Conservation (phyloP, 2,888 invertebrate genomes). For the Drepana falcataria region DNA sequence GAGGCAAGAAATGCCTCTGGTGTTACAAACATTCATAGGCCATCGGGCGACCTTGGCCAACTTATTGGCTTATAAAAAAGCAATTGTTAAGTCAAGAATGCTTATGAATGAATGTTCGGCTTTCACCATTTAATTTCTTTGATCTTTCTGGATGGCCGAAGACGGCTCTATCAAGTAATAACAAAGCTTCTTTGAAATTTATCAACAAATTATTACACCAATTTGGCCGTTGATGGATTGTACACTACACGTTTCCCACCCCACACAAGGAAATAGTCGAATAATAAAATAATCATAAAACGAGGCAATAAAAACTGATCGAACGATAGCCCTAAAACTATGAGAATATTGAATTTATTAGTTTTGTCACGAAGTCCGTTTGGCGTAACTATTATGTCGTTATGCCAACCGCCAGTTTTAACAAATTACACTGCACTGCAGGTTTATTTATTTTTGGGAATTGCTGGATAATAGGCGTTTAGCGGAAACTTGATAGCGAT, state of each 20-base stretch:
- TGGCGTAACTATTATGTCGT: slow-evolving; percentile 14
- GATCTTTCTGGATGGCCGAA: no score
- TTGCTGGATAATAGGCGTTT: background rate
- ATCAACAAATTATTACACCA: background rate
- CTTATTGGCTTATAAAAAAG: no score
- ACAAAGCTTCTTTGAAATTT: no score
- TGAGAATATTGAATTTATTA: slow-evolving; percentile 24
- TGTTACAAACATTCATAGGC: no score
- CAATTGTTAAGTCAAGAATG: no score
- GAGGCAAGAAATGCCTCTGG: no score
- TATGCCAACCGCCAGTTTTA: slow-evolving; percentile 11
- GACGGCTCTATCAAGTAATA: no score
- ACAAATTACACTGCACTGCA: slow-evolving; percentile 32
- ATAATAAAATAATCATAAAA: slow-evolving; percentile 19
- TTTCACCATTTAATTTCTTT: no score
- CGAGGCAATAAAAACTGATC: slow-evolving; percentile 13
- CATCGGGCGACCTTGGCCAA: no score
- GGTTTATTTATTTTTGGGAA: slow-evolving; percentile 3
- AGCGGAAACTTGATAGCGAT: no score
- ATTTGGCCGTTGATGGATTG: slow-evolving; percentile 8
- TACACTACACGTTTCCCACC: slow-evolving; percentile 7
- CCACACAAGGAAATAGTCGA: slow-evolving; percentile 12
- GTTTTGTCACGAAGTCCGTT: slow-evolving; percentile 31
- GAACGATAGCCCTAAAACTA: slow-evolving; percentile 20
- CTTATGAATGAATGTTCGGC: no score